Evolutionary conservation across 2,888 invertebrate species (phyloP), one percentile per base, ranked within the genome.

Genomic region (Agrotis puta): DNA sequence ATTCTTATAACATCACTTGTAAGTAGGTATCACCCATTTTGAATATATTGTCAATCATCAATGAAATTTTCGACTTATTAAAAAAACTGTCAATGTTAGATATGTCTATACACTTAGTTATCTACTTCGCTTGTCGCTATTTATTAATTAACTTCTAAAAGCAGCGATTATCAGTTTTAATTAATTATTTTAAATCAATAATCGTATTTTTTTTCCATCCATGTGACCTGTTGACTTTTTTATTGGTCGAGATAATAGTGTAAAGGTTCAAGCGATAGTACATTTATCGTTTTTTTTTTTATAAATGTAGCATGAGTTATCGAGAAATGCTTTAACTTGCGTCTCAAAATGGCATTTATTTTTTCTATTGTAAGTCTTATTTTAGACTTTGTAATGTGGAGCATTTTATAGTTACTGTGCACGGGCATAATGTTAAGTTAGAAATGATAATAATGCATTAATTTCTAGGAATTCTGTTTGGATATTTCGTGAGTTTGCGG

Each of bases 271-370:
- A 81, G 82, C 78, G 91, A 91, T 92, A 90, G 78, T 85, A 67
- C 14, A 62, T 74, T 74, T 84, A 85, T 84, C 73, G 69, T 73
- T 64, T 77, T 88, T 85, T 85, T 85, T 89, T 89, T 48, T 89
- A 88, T 56, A 56, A 33, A 56, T 88, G 87, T 86, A 88, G 86
- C 87, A 90, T 82, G 85, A 84, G 87, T 88, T 89, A 88, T 87
- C 85, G 65, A 64, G 69, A 70, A 50, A 22, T 87, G 82, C 75
- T 85, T 81, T 81, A 85, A 85, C 84, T 86, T 81, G 68, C 50
- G 73, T 77, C 58, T 82, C 63, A 84, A 87, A 90, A 90, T 89
- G 86, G 92, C 93, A 93, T 94, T 94, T 93, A 93, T 92, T 90
- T 88, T 90, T 63, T 77, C 66, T 74, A 66, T 90, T 84, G 81